These are phyloP conservation scores for Psittacus erithacus DNA, from an alignment of 2,113 vertebrate species.

Conservation along the genomic window DNA sequence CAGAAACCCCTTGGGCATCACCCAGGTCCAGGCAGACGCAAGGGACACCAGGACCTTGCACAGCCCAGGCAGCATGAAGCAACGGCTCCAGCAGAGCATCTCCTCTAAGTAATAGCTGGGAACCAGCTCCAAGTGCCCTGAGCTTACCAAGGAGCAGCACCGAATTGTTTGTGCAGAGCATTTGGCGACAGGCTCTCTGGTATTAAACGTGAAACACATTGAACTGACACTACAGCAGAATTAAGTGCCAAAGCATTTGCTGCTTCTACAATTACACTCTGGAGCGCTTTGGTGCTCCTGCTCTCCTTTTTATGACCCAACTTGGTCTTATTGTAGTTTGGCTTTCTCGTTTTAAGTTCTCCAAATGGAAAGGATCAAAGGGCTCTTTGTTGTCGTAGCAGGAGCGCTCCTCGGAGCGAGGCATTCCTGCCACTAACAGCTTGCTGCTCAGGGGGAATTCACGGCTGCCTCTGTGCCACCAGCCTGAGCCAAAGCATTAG, in stretches of 20 bases:
- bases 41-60: background rate
- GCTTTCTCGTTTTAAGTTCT: constrained; percentile 59
- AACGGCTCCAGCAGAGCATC: background rate
- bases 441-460: constrained; percentile 27
- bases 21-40: background rate
- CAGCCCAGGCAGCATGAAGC: background rate
- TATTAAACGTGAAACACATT: constrained; percentile 4
- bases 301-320: constrained; percentile 64
- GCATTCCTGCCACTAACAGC: constrained; percentile 40
- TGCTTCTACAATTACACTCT: constrained; percentile 65
- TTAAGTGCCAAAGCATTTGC: constrained; percentile 72
- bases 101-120: background rate
- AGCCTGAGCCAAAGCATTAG: constrained; percentile 38
- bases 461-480: constrained; percentile 15
- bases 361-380: constrained; percentile 72
- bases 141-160: background rate
- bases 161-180: constrained; percentile 59
- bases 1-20: background rate
- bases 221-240: constrained; percentile 59
- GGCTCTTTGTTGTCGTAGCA: constrained; percentile 51
- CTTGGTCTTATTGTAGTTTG: constrained; percentile 63
- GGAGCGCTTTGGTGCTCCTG: constrained; percentile 37
- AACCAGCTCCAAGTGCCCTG: background rate
- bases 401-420: background rate
- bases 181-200: constrained; percentile 43